Evolutionary conservation across 2,113 vertebrate species (phyloP), one percentile per base, ranked within the genome.

Genomic region (Typhlomys cinereus): DNA sequence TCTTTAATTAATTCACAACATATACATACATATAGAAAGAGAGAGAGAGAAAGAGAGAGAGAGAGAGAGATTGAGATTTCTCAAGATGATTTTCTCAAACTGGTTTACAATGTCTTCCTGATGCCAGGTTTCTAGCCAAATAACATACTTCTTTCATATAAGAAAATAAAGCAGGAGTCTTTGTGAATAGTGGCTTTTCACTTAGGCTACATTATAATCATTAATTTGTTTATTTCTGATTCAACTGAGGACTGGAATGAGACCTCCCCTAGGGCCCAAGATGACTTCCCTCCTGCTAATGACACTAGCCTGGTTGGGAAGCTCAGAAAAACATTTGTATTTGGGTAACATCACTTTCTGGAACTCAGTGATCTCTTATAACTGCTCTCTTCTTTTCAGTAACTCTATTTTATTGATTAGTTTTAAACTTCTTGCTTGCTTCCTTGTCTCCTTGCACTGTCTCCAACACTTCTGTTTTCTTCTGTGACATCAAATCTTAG

Each of bases 41-140:
- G 41, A 79, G 57, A 61, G n/a, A n/a, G n/a, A n/a, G n/a, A n/a
- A n/a, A n/a, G n/a, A n/a, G n/a, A n/a, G n/a, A n/a, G n/a, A n/a
- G n/a, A n/a, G n/a, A n/a, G n/a, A n/a, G n/a, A n/a, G n/a, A n/a
- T n/a, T n/a, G n/a, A 25, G 13, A 73, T 74, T 86, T 74, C 50
- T 61, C 15, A 57, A 41, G 20, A 89, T 2, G 31, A 74, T 81
- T 81, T 89, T 36, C 61, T 80, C 84, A 78, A 54, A 71, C 3
- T 81, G 36, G 36, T 14, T 75, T 61, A 69, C 61, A 61, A 71
- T 88, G 41, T 23, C 44, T 29, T 59, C 61, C 41, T 81, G 36
- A 64, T 85, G 39, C 5, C 29, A 88, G 2, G 14, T 89, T 94
- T 91, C 46, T 59, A 67, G 57, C 6, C 54, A 85, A 91, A 85